phyloP scores from a whole-genome alignment of 2,888 invertebrate species.

The Tridacna crocea region DNA sequence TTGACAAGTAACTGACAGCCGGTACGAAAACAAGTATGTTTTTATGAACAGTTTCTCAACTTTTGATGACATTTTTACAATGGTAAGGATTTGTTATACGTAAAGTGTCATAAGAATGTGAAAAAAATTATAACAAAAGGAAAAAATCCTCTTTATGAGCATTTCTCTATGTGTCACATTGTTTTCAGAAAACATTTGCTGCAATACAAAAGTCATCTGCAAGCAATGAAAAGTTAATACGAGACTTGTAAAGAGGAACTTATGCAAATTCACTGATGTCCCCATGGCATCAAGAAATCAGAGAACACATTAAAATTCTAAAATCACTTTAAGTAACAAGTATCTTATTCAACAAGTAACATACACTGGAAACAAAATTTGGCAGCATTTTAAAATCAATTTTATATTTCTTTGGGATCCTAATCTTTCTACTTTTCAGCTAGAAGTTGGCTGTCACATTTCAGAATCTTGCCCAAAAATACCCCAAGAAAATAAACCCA shows the following conservation, averaged over 20 bases:
- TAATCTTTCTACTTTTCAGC: too few species aligned
- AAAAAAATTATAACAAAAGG: background rate
- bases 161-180: background rate
- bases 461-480: too few species aligned
- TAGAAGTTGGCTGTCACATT: too few species aligned
- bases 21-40: too few species aligned
- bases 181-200: background rate
- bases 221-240: background rate
- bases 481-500: too few species aligned
- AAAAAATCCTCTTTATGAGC: background rate
- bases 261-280: conserved; percentile 12
- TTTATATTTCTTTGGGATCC: background rate
- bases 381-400: background rate
- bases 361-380: background rate
- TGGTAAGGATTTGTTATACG: too few species aligned
- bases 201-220: too few species aligned
- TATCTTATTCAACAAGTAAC: conserved; percentile 7
- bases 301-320: background rate
- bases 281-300: conserved; percentile 8
- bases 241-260: conserved; percentile 4
- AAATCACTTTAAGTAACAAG: background rate
- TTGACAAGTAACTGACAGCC: too few species aligned
- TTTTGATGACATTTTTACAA: background rate
- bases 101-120: background rate
- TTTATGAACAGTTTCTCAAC: too few species aligned